Base-by-base conservation (phyloP, 30 jellyfish, hydroid and myxozoan genomes). In the Aurelia coerulea region DNA sequence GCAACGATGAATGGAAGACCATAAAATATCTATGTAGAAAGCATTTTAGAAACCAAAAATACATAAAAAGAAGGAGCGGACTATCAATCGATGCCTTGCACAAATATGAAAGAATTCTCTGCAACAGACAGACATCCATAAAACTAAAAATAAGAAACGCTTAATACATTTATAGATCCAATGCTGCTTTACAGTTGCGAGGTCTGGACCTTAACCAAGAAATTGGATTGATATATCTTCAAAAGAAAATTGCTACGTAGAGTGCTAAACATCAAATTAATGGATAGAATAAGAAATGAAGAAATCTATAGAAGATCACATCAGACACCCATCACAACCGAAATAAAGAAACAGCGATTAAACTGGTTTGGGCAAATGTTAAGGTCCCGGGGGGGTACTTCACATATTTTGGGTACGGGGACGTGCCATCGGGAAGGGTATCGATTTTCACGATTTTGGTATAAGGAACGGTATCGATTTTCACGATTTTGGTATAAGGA, bases 151-250 rank as follows among this genome's bases (percentile, higher is more conserved):
- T 31, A 71, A 71, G 32, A 35, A 35, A 31, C 32, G 46, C 35
- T 17, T 50, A 50, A 71, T 19, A 11, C 81, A 71, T 71, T 35
- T 49, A 9, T 71, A 39, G 0, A 39, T 13, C 65, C 39, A 73
- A 73, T 73, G 73, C 32, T 74, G 73, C 76, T 74, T 13, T 19
- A 58, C 81, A 65, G 54, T 60, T 77, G 65, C 42, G 88, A 77
- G 68, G 8, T 77, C 65, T 77, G 82, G 82, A 77, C 80, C 31
- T 34, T 77, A 9, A 54, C 88, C 11, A 77, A 77, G 68, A 63
- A 77, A 54, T 10, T 54, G 59, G 62, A 77, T 65, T 2, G 81
- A 79, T 34, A 79, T 34, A 41, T 62, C 76, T 79, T 79, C 54
- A 81, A 79, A 79, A 63, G 82, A 65, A 65, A 42, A 79, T 37